These are phyloP conservation scores for Orthosia incerta DNA, from an alignment of 2,888 invertebrate genomes.

Conservation along the genomic window DNA sequence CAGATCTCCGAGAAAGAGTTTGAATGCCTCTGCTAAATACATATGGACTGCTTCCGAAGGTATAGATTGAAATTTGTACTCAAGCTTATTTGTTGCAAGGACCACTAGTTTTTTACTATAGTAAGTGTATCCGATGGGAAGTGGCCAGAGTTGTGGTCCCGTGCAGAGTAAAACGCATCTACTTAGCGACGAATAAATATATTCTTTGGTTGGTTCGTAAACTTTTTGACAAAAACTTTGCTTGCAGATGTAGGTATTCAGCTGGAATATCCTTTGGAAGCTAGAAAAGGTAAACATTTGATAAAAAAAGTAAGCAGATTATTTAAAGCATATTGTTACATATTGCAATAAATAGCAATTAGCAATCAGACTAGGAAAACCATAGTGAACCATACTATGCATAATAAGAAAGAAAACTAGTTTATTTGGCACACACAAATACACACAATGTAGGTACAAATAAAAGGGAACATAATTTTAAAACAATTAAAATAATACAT, in stretches of 20 bases:
- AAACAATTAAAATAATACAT: too few species aligned
- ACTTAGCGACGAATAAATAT: constrained; percentile 87
- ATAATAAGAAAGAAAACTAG: not conserved
- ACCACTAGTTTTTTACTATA: constrained; percentile 91
- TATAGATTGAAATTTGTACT: constrained; percentile 84
- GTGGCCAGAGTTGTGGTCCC: constrained; percentile 94
- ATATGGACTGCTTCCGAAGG: constrained; percentile 78
- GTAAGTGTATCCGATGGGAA: constrained; percentile 93
- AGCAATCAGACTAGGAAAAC: too few species aligned
- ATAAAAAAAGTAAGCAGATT: not conserved
- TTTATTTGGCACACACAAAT: not conserved
- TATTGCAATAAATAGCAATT: too few species aligned
- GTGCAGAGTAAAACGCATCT: constrained; percentile 94
- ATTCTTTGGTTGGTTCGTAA: constrained; percentile 66
- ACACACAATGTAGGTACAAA: too few species aligned
- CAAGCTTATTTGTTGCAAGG: constrained; percentile 89
- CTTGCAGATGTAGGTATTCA: constrained; percentile 75
- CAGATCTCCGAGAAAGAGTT: constrained; percentile 87
- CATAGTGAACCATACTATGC: too few species aligned
- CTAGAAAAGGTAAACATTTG: not conserved
- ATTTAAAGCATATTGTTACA: too few species aligned
- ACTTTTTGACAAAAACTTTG: constrained; percentile 77
- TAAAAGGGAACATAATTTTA: too few species aligned
- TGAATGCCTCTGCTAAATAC: constrained; percentile 85
- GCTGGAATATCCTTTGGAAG: constrained; percentile 49